Evolutionary conservation across 2,888 invertebrate species (phyloP).

Genomic region (Agrochola macilenta): DNA sequence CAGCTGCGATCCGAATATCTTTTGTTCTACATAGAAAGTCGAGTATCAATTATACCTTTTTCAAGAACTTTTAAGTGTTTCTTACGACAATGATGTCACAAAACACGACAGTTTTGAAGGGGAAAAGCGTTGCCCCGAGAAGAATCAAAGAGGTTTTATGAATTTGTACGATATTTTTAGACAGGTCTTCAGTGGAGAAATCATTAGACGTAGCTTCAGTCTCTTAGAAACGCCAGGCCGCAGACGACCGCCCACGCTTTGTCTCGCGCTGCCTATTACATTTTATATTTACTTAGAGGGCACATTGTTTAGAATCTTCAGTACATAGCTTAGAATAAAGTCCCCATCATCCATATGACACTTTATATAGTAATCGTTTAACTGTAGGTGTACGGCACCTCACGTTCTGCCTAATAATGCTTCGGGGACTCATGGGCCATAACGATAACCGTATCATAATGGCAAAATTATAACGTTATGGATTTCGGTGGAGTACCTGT

Average conservation of each 20-base stretch:
- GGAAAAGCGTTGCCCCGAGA: not conserved
- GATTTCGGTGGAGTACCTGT: not conserved
- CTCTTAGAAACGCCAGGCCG: slow-evolving; percentile 10
- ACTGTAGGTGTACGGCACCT: not conserved
- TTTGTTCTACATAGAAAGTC: not conserved
- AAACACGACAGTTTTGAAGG: slow-evolving; percentile 16
- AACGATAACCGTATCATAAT: not conserved
- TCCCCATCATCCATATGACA: not conserved
- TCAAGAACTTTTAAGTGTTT: not conserved
- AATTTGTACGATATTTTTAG: slow-evolving; percentile 42
- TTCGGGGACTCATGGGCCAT: not conserved
- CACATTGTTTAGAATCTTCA: slow-evolving; percentile 24
- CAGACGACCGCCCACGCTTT: slow-evolving; percentile 39
- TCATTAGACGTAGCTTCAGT: slow-evolving; percentile 26
- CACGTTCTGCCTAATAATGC: not conserved
- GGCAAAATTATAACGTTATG: slow-evolving; percentile 5
- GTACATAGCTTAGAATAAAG: slow-evolving; percentile 28
- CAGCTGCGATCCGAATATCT: not conserved
- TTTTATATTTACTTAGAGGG: slow-evolving; percentile 35
- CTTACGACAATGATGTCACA: slow-evolving; percentile 11
- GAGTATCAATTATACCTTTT: not conserved
- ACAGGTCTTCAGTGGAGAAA: not conserved
- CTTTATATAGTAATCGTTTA: slow-evolving; percentile 3
- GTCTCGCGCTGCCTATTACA: not conserved
- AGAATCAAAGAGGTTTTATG: slow-evolving; percentile 11